Conservation (phyloP, 2,113 vertebrate species). For the Puntigrus tetrazona region DNA sequence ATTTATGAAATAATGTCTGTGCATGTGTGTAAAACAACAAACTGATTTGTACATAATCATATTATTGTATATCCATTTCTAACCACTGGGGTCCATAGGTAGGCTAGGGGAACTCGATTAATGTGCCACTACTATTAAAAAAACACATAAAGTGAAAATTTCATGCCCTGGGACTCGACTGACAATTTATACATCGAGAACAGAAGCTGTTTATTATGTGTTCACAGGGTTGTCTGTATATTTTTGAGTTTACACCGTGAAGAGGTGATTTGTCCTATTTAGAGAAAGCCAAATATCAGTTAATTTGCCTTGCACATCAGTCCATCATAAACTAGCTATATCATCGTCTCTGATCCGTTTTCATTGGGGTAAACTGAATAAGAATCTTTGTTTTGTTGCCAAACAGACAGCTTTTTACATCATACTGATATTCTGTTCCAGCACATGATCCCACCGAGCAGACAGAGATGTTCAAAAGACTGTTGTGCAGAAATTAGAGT, state of each 20-base stretch:
- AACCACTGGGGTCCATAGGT: too few relatives aligned
- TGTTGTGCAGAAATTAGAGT: constrained; percentile 15
- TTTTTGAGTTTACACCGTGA: not conserved
- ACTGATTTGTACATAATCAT: too few relatives aligned
- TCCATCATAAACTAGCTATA: not conserved
- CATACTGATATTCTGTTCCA: not conserved
- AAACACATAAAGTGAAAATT: too few relatives aligned
- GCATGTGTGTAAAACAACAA: too few relatives aligned
- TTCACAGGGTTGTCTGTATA: not conserved
- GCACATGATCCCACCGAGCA: constrained; percentile 9
- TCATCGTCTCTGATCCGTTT: not conserved
- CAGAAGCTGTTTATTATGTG: not conserved
- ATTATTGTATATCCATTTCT: too few relatives aligned
- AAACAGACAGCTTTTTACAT: constrained; percentile 2
- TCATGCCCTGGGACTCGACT: too few relatives aligned
- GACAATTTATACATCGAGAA: not conserved
- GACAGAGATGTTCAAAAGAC: constrained; percentile 14
- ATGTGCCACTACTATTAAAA: too few relatives aligned
- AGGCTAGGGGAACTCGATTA: too few relatives aligned
- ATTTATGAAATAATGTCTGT: too few relatives aligned
- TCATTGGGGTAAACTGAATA: not conserved
- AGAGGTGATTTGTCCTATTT: not conserved
- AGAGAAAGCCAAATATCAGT: not conserved
- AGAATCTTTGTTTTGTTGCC: not conserved
- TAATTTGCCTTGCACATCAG: not conserved